Percentiles rank a stretch among this genome's conserved stretches.
These are phyloP conservation scores for Oligia fasciuncula DNA, from an alignment of 2,888 invertebrate species.

Conservation along the genomic window DNA sequence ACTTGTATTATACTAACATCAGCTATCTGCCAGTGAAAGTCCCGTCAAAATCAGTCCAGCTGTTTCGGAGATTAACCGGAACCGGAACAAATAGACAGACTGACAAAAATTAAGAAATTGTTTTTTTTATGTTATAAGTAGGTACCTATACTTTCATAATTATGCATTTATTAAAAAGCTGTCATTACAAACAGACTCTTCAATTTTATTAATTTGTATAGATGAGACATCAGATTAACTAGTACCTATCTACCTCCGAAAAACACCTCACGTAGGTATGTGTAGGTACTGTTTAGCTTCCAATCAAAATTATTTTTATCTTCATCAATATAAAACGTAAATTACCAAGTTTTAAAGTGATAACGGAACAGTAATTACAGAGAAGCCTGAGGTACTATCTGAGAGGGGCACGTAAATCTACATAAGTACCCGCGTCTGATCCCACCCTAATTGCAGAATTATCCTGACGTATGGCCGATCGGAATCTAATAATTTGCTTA, in stretches of 20 bases:
- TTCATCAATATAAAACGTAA: conserved; percentile 8
- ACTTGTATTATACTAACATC: background rate
- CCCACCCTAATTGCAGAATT: conserved; percentile 52
- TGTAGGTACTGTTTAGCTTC: background rate
- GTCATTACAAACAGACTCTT: too few species aligned
- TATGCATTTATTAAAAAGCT: too few species aligned
- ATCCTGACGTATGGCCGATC: conserved; percentile 53
- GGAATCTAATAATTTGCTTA: conserved; percentile 54
- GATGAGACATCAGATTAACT: background rate
- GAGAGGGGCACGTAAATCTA: conserved; percentile 40
- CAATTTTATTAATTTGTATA: too few species aligned
- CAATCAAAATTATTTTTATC: conserved; percentile 1
- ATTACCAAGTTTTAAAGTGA: conserved; percentile 34
- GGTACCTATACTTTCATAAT: too few species aligned
- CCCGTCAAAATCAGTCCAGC: too few species aligned
- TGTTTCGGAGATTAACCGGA: too few species aligned
- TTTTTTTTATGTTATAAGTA: too few species aligned
- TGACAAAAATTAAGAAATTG: too few species aligned
- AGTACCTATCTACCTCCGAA: background rate
- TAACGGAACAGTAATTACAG: conserved; percentile 44
- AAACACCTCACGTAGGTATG: background rate
- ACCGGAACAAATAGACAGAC: too few species aligned
- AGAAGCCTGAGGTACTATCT: conserved; percentile 14
- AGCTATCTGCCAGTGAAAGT: too few species aligned
- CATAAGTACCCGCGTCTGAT: conserved; percentile 44